Evolutionary conservation across 2,113 vertebrate species (phyloP).

Genomic region (Scopus umbretta): DNA sequence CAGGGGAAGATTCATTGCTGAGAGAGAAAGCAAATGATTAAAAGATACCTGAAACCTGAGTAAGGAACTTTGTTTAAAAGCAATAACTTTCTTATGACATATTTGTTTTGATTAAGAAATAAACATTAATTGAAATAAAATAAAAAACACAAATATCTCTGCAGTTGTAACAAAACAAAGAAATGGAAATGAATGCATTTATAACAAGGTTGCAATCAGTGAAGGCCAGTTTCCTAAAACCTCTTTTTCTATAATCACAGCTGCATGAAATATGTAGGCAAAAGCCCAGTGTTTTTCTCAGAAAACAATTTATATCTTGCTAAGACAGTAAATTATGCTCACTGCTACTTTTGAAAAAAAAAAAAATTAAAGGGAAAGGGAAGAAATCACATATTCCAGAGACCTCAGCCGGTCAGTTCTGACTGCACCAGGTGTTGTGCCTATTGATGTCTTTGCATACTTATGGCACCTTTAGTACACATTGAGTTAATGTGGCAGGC

Average conservation of each 20-base stretch:
- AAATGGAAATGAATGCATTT: not conserved
- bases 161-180: not conserved
- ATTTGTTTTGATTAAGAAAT: not conserved
- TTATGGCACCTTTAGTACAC: not conserved
- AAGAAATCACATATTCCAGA: not conserved
- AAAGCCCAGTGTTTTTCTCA: not conserved
- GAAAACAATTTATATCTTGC: slow-evolving; percentile 4
- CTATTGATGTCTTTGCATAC: not conserved
- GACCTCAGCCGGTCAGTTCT: not conserved
- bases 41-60: not conserved
- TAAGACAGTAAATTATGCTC: slow-evolving; percentile 1
- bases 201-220: not conserved
- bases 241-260: not conserved
- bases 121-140: not conserved
- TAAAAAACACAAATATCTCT: not conserved
- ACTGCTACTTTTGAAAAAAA: not conserved
- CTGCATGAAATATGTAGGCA: slow-evolving; percentile 1
- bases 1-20: not conserved
- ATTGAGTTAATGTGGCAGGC: not conserved
- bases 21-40: not conserved
- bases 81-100: not conserved
- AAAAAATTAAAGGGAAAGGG: not conserved
- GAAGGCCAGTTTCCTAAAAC: not conserved
- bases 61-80: not conserved
- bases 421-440: not conserved